These are phyloP conservation scores for Heliconius melpomene DNA, from an alignment of 1,140 invertebrate species.

Conservation along the genomic window DNA sequence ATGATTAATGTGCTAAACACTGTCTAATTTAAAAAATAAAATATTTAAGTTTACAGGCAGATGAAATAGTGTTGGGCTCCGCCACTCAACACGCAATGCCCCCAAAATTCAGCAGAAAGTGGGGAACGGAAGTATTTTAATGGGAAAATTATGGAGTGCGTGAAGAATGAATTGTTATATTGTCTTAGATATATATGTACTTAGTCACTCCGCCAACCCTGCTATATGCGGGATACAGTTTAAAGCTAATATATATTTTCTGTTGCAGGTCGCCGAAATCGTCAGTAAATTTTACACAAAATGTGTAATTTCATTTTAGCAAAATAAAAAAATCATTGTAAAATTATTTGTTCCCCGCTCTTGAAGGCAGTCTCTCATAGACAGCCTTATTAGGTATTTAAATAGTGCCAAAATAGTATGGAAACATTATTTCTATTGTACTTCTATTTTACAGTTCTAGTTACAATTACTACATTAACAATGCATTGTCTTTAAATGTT, in stretches of 20 bases:
- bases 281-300: slow-evolving; percentile 56
- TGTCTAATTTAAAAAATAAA: no score
- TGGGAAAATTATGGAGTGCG: no score
- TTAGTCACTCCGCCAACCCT: no score
- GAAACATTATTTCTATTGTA: background rate
- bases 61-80: no score
- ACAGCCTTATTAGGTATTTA: background rate
- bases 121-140: no score
- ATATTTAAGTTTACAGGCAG: no score
- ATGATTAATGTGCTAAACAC: no score
- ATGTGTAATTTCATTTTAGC: slow-evolving; percentile 29
- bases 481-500: background rate
- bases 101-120: no score
- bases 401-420: slow-evolving; percentile 12
- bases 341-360: slow-evolving; percentile 27
- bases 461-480: slow-evolving; percentile 7
- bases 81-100: no score
- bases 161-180: no score
- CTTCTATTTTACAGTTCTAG: slow-evolving; percentile 7
- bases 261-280: slow-evolving; percentile 74
- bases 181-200: no score
- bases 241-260: slow-evolving; percentile 19
- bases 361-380: background rate
- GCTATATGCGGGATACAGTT: no score
- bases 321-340: slow-evolving; percentile 50